A percentile compares a stretch with the other conserved stretches of the same genome.
These are phyloP conservation scores for Regulus satrapa DNA, from an alignment of 2,113 vertebrate species.

Conservation along the genomic window DNA sequence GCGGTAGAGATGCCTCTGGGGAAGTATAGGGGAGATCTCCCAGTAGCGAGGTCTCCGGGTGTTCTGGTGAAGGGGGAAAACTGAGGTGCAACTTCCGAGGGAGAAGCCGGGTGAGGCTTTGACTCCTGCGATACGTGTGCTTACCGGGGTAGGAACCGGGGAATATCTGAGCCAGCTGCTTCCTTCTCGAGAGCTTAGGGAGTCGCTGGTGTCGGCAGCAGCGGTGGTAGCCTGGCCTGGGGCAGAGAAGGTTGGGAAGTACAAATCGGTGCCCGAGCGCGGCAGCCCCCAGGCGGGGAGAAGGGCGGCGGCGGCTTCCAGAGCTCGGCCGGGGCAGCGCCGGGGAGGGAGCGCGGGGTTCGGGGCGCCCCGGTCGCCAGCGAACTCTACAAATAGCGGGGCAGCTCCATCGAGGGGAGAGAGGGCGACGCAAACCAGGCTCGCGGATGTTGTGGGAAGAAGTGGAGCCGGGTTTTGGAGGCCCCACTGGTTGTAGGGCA, in stretches of 20 bases:
- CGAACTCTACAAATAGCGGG: not conserved
- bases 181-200: not conserved
- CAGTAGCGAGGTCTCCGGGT: not conserved
- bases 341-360: not conserved
- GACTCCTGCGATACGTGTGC: not conserved
- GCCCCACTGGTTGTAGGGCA: rapidly evolving
- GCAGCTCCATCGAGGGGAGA: not conserved
- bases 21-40: not conserved
- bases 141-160: not conserved
- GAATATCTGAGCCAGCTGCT: not conserved
- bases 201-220: not conserved
- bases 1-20: not conserved
- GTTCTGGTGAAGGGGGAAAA: not conserved
- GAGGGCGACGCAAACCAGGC: not conserved
- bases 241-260: not conserved
- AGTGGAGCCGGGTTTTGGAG: not conserved
- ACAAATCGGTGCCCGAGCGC: not conserved
- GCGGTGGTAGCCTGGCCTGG: not conserved
- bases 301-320: not conserved
- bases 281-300: not conserved
- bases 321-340: not conserved
- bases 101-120: not conserved
- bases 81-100: constrained; percentile 22
- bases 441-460: not conserved
- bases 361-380: not conserved